Base-by-base conservation (phyloP, 2,888 invertebrate genomes). In the Villa cingulata region DNA sequence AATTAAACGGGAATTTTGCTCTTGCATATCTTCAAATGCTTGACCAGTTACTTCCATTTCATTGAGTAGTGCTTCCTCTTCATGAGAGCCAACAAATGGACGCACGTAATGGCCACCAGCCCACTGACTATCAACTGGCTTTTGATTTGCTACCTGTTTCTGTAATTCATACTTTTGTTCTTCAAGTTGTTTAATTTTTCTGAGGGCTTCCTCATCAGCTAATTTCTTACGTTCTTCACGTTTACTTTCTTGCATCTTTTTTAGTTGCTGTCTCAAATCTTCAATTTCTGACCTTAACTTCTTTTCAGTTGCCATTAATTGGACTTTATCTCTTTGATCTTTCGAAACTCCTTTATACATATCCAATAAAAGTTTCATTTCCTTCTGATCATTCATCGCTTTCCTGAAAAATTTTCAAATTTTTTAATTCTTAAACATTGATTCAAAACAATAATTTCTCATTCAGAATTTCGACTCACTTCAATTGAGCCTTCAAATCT, bases 11-110 rank as follows among this genome's bases (percentile, higher is more conserved):
- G 91, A 90, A 70, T 96, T 96, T 72, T 96, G 96, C 61, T 97
- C 96, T 71, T 97, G 96, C 94, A 96, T 95, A 62, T 98, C 97
- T 66, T 98, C 97, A 63, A 95, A 95, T 1, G 97, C 97, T 68
- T 96, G 96, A 0, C 97, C 97, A 0, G 97, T 98, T 4, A 95
- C 94, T 66, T 98, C 97, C 92, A 98, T 96, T 71, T 98, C 98
- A 64, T 91, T 96, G 16, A 97, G 73, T 44, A 98, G 73, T 0
- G 95, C 94, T 63, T 97, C 96, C 68, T 97, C 96, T 66, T 96
- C 94, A 61, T 81, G 80, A 1, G 82, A 83, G 2, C 83, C 83
- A 0, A 81, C 82, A 62, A 83, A 83, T 1, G 82, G 81, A 27
- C 83, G 62, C 20, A 77, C 72, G 62, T 78, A 78, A 58, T 76